phyloP scores from a whole-genome alignment of 37 sponge, comb jelly and placozoan genomes.

The Theonella swinhoei region DNA sequence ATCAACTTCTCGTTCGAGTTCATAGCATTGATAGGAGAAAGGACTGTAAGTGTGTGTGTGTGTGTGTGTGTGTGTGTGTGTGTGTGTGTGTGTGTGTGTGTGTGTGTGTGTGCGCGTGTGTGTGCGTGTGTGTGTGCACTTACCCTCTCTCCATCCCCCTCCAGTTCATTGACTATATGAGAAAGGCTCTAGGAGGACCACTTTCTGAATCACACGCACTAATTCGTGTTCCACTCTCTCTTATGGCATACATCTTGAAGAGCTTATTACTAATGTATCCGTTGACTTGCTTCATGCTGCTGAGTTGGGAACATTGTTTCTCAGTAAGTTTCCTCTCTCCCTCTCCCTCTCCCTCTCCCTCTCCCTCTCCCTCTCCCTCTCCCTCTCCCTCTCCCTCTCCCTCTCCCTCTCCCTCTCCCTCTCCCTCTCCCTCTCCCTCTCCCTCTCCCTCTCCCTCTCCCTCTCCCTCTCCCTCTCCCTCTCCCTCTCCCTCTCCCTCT shows the following conservation, averaged over 20 bases:
- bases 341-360: too few species aligned
- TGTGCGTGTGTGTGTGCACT: too few species aligned
- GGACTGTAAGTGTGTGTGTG: constrained; percentile 41
- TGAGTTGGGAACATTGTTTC: constrained; percentile 56
- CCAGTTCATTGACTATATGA: too few species aligned
- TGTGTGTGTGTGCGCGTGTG: too few species aligned
- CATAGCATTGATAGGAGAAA: constrained; percentile 60
- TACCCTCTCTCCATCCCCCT: background rate
- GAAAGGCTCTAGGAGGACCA: background rate
- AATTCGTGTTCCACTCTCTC: constrained; percentile 21
- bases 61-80: background rate
- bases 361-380: too few species aligned
- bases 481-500: background rate
- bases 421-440: too few species aligned
- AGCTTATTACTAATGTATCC: constrained; percentile 59
- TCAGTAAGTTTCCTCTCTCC: constrained; percentile 11
- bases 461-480: constrained; percentile 19
- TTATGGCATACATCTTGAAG: constrained; percentile 31
- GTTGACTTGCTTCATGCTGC: constrained; percentile 54
- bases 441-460: too few species aligned
- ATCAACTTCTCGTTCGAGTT: constrained; percentile 78
- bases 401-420: too few species aligned
- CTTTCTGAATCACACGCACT: constrained; percentile 24
- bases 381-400: too few species aligned
- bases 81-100: background rate